Evolutionary conservation across 1,140 invertebrate species (phyloP).

Genomic region (Chironomus striatipennis): DNA sequence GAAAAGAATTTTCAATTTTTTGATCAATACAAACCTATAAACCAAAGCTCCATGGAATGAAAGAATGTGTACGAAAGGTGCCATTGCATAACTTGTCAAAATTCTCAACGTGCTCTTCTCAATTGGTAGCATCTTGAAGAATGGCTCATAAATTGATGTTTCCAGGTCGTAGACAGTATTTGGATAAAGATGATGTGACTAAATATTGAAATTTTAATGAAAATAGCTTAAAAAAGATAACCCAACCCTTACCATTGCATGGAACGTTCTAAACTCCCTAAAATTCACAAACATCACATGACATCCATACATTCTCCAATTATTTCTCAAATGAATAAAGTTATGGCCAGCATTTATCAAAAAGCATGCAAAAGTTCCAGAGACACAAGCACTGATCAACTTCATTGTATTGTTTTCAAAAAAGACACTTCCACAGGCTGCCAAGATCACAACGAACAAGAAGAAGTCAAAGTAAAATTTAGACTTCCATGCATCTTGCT

Average conservation of each 20-base stretch:
- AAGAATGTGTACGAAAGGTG: not conserved
- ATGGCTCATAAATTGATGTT: slow-evolving; percentile 58
- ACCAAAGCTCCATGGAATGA: not conserved
- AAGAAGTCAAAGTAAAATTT: slow-evolving; percentile 43
- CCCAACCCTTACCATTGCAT: slow-evolving; percentile 54
- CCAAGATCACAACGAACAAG: slow-evolving; percentile 36
- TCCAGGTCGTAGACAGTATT: slow-evolving; percentile 73
- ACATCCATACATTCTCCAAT: slow-evolving; percentile 73
- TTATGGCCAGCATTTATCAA: slow-evolving; percentile 58
- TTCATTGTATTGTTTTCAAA: not conserved
- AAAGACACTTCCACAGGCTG: slow-evolving; percentile 29
- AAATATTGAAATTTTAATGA: not conserved
- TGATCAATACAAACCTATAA: not conserved
- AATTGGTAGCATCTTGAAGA: slow-evolving; percentile 54
- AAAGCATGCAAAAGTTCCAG: slow-evolving; percentile 49
- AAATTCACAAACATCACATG: slow-evolving; percentile 55
- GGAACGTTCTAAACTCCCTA: slow-evolving; percentile 66
- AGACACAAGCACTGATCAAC: slow-evolving; percentile 30
- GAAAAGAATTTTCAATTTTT: too few relatives aligned
- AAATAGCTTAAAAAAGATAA: too few relatives aligned
- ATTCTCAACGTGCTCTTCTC: not conserved
- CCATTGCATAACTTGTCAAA: not conserved
- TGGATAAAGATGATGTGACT: slow-evolving; percentile 69
- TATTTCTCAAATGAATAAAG: slow-evolving; percentile 71
- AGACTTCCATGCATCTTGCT: slow-evolving; percentile 32